Conservation (phyloP, 2,888 invertebrate species). For the Drosophila kuntzei region DNA sequence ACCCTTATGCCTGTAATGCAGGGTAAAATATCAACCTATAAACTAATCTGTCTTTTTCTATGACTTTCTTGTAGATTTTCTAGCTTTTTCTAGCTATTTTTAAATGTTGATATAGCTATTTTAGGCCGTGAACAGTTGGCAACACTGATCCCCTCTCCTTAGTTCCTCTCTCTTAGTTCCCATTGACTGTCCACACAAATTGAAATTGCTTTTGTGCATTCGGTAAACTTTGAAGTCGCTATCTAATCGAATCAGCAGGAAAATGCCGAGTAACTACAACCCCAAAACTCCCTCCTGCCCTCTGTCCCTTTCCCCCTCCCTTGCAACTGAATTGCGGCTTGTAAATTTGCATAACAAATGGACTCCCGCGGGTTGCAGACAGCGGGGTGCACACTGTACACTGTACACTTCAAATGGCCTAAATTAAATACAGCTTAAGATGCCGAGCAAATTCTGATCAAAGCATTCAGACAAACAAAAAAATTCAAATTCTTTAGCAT, state of each 20-base stretch:
- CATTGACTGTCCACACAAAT: constrained; percentile 9
- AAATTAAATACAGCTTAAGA: constrained; percentile 51
- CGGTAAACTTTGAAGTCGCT: constrained; percentile 35
- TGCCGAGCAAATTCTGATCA: constrained; percentile 37
- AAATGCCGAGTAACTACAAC: constrained; percentile 19
- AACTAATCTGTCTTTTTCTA: too few relatives aligned
- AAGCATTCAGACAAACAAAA: constrained; percentile 14
- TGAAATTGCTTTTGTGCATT: constrained; percentile 54
- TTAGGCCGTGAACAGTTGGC: too few relatives aligned
- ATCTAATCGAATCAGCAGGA: constrained; percentile 50
- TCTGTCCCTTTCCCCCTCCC: not conserved
- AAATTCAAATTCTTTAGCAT: constrained; percentile 15
- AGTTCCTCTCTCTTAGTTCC: not conserved
- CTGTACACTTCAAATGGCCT: constrained; percentile 22
- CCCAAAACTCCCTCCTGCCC: not conserved
- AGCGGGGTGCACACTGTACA: constrained; percentile 4
- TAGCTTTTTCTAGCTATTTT: too few relatives aligned
- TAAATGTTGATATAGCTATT: too few relatives aligned
- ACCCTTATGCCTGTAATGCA: too few relatives aligned
- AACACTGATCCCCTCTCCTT: too few relatives aligned
- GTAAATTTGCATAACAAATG: constrained; percentile 58
- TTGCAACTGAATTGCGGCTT: constrained; percentile 22
- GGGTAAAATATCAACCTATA: too few relatives aligned
- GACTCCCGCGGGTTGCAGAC: constrained; percentile 15
- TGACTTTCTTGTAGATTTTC: too few relatives aligned